Percentiles rank a stretch among this genome's conserved stretches.
Conservation (phyloP, 2,888 invertebrate species). For the Cybosia mesomella region DNA sequence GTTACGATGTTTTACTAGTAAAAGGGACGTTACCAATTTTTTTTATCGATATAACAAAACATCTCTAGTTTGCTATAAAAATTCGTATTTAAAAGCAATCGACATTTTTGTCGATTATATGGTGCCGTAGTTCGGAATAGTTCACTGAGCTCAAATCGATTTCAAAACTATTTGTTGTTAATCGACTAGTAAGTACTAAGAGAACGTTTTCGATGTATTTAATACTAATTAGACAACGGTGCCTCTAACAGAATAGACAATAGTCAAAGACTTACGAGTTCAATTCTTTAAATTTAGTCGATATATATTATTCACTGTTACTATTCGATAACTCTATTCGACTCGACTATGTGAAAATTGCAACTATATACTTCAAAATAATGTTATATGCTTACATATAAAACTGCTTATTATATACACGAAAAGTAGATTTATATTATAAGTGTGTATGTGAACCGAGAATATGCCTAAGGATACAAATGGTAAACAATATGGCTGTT, state of each 20-base stretch:
- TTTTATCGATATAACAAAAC: not conserved
- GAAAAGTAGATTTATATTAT: constrained; percentile 19
- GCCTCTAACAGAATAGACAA: constrained; percentile 52
- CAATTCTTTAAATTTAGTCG: constrained; percentile 38
- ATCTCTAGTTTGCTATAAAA: constrained; percentile 22
- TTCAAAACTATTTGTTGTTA: constrained; percentile 58
- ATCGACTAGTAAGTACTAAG: constrained; percentile 42
- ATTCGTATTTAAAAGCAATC: constrained; percentile 31
- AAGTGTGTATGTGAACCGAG: constrained; percentile 45
- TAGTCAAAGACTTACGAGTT: constrained; percentile 47
- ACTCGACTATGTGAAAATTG: constrained; percentile 17
- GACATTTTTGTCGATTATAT: constrained; percentile 35
- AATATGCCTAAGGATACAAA: constrained; percentile 50
- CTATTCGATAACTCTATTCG: constrained; percentile 21
- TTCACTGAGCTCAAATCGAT: constrained; percentile 56
- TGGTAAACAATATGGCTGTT: constrained; percentile 39
- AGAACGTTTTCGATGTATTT: constrained; percentile 52
- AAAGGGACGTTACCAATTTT: constrained; percentile 26
- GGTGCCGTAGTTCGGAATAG: constrained; percentile 46
- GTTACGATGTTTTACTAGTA: constrained; percentile 29
- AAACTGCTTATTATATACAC: constrained; percentile 25
- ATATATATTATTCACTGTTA: constrained; percentile 34
- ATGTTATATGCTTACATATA: constrained; percentile 25
- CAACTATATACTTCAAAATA: constrained; percentile 21
- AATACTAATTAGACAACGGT: constrained; percentile 50